Conservation (phyloP, 2,888 invertebrate genomes). For the Metacarcinus magister region DNA sequence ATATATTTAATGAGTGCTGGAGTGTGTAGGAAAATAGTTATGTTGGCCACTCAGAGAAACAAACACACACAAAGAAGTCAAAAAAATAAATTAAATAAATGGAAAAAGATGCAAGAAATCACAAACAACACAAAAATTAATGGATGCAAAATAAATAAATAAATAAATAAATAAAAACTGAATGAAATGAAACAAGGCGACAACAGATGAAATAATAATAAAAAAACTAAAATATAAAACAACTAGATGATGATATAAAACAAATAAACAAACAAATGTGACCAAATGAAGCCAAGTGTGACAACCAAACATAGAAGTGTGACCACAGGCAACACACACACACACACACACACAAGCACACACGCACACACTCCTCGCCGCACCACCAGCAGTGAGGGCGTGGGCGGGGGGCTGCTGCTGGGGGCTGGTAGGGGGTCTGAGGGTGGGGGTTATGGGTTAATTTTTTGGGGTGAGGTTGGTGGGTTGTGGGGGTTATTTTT, state of each 20-base stretch:
- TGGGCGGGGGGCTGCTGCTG: neutral
- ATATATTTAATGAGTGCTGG: too few relatives aligned
- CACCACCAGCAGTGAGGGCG: neutral
- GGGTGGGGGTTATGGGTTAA: neutral
- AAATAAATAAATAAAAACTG: too few relatives aligned
- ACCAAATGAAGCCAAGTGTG: too few relatives aligned
- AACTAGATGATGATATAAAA: neutral
- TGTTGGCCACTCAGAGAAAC: too few relatives aligned
- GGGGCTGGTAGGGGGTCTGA: neutral
- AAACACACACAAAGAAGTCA: neutral
- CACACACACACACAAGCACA: neutral
- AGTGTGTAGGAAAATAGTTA: too few relatives aligned
- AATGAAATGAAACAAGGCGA: too few relatives aligned
- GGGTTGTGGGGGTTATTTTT: neutral
- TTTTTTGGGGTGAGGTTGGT: neutral
- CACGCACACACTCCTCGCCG: neutral
- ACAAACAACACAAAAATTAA: neutral
- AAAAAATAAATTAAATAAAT: too few relatives aligned
- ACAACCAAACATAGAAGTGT: neutral
- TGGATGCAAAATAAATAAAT: neutral
- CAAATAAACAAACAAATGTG: too few relatives aligned
- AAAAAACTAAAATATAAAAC: too few relatives aligned
- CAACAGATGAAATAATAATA: too few relatives aligned
- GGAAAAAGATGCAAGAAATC: neutral
- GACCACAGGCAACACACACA: neutral